Evolutionary conservation across 1,140 invertebrate genomes (phyloP).

Genomic region (Drosophila novamexicana): DNA sequence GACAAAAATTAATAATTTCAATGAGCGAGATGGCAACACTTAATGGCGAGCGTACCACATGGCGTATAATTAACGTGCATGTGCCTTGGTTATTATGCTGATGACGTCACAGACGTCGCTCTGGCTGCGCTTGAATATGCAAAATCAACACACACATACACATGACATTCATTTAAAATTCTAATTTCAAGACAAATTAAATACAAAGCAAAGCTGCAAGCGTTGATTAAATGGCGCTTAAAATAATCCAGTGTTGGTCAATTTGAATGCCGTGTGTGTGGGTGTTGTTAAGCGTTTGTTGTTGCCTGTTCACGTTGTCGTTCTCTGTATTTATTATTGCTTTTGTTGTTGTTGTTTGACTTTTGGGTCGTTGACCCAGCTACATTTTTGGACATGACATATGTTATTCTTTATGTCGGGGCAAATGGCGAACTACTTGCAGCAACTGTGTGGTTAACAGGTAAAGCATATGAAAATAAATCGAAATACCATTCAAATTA

Average conservation of each 20-base stretch:
- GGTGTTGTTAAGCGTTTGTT: slow-evolving; percentile 37
- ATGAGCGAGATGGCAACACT: slow-evolving; percentile 42
- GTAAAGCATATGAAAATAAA: not conserved
- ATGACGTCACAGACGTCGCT: slow-evolving; percentile 65
- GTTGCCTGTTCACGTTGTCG: slow-evolving; percentile 3
- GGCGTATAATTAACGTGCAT: slow-evolving; percentile 82
- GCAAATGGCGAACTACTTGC: not conserved
- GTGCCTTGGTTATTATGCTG: slow-evolving; percentile 75
- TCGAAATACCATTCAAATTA: too few relatives aligned
- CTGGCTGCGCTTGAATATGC: slow-evolving; percentile 64
- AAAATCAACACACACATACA: slow-evolving; percentile 50
- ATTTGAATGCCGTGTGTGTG: slow-evolving; percentile 60
- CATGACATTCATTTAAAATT: slow-evolving; percentile 76
- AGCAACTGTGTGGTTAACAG: slow-evolving; percentile 20
- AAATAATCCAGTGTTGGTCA: slow-evolving; percentile 64
- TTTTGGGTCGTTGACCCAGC: slow-evolving; percentile 41
- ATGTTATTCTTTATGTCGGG: slow-evolving; percentile 16
- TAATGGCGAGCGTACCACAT: slow-evolving; percentile 65
- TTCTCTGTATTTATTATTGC: not conserved
- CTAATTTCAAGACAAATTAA: slow-evolving; percentile 82
- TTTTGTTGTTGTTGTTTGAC: slow-evolving; percentile 11
- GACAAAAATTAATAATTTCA: slow-evolving; percentile 80
- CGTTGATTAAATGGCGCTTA: slow-evolving; percentile 79
- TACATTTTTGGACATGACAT: slow-evolving; percentile 13
- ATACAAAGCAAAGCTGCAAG: slow-evolving; percentile 71